Evolutionary conservation across 2,113 vertebrate genomes (phyloP).

Genomic region (Morone saxatilis): DNA sequence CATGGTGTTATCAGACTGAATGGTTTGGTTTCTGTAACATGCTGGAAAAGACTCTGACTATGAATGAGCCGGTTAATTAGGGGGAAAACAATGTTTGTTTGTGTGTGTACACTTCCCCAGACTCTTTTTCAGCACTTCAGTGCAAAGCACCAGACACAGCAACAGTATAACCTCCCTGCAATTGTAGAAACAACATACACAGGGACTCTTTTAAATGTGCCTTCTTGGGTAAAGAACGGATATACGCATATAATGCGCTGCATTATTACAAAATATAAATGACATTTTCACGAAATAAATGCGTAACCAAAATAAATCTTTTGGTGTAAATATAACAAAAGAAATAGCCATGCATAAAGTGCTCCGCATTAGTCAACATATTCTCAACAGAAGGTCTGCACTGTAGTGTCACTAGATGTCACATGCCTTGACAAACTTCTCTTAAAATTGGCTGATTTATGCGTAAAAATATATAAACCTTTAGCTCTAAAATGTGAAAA

Average conservation of each 20-base stretch:
- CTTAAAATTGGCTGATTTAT: not conserved
- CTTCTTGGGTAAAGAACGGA: not conserved
- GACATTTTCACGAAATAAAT: not conserved
- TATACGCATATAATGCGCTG: too few species aligned
- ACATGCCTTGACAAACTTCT: not conserved
- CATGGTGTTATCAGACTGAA: constrained; percentile 8
- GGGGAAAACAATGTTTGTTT: not conserved
- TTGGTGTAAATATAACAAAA: not conserved
- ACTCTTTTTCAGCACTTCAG: not conserved
- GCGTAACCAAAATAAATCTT: not conserved
- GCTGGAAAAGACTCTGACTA: constrained; percentile 15
- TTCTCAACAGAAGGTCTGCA: not conserved
- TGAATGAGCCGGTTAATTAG: constrained; percentile 34
- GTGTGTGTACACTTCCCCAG: not conserved
- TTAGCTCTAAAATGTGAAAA: not conserved
- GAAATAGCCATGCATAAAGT: not conserved
- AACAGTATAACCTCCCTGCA: not conserved
- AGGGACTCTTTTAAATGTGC: not conserved
- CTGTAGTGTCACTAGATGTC: not conserved
- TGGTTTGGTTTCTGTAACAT: constrained; percentile 20
- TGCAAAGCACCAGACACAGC: not conserved
- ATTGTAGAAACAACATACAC: not conserved
- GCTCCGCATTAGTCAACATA: not conserved
- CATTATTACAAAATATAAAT: too few species aligned
- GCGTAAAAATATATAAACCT: not conserved